phyloP scores from a whole-genome alignment of 2,888 invertebrate genomes.

The Oxystoma pomonae region DNA sequence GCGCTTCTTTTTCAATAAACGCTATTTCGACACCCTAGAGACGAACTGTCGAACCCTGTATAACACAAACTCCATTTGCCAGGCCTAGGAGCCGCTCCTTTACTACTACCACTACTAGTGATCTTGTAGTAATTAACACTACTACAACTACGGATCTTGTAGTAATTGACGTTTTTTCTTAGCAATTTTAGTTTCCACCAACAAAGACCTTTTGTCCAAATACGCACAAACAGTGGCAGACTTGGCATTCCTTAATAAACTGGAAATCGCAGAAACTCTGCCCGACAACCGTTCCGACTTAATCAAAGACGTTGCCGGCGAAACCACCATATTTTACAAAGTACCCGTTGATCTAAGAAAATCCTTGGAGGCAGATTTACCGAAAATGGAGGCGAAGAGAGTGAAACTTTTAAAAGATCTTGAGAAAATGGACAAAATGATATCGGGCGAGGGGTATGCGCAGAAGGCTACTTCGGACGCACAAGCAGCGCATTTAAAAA shows the following conservation, averaged over 20 bases:
- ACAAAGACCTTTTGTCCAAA: slow-evolving; percentile 5
- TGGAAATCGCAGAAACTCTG: slow-evolving; percentile 19
- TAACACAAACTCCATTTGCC: no score
- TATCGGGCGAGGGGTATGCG: slow-evolving; percentile 36
- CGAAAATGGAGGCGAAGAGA: slow-evolving; percentile 39
- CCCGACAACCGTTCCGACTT: not conserved
- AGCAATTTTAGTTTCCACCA: slow-evolving; percentile 15
- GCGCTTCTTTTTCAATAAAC: no score
- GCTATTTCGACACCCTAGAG: no score
- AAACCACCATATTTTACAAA: slow-evolving; percentile 34
- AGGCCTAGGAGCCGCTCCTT: no score
- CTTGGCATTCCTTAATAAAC: slow-evolving; percentile 32
- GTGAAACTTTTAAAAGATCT: slow-evolving; percentile 41
- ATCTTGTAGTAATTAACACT: no score
- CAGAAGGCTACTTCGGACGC: slow-evolving; percentile 35
- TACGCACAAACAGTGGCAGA: slow-evolving; percentile 33
- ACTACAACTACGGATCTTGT: no score
- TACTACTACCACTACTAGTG: no score
- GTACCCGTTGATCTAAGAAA: slow-evolving; percentile 38
- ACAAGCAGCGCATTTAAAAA: slow-evolving; percentile 39
- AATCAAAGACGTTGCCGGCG: slow-evolving; percentile 35
- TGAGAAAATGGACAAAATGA: slow-evolving; percentile 39
- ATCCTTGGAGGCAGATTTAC: slow-evolving; percentile 35
- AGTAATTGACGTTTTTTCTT: no score
- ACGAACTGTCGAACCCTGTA: no score